phyloP scores from a whole-genome alignment of 2,888 invertebrate species.

The Aporophyla lueneburgensis region DNA sequence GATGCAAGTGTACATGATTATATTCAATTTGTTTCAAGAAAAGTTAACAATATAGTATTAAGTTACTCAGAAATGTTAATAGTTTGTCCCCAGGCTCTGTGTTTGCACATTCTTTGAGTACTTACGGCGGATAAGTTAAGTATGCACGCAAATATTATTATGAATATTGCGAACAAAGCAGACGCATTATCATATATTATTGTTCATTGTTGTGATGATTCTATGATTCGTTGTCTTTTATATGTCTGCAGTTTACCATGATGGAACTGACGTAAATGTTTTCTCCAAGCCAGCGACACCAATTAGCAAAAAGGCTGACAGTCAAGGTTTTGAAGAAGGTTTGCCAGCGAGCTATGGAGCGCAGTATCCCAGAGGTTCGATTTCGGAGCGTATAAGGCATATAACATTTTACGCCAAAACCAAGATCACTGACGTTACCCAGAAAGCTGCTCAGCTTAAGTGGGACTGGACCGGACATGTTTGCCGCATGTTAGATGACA shows the following conservation, averaged over 20 bases:
- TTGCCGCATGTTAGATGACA: no score
- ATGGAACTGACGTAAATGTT: background rate
- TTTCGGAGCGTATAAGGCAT: no score
- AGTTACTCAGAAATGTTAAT: conserved; percentile 54
- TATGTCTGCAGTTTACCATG: background rate
- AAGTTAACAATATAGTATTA: conserved; percentile 63
- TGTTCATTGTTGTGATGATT: no score
- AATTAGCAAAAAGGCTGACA: no score
- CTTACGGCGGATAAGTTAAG: conserved; percentile 14
- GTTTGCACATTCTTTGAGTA: conserved; percentile 52
- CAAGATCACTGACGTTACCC: no score
- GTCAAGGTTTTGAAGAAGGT: background rate
- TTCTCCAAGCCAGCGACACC: background rate
- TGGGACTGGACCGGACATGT: no score
- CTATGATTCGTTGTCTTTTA: background rate
- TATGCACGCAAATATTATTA: conserved; percentile 20
- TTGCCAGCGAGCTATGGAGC: no score
- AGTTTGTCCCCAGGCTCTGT: conserved; percentile 43
- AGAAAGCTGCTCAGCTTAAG: no score
- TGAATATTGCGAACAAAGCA: conserved; percentile 30
- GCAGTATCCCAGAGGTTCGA: no score
- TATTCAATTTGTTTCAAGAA: conserved; percentile 61
- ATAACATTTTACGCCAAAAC: no score
- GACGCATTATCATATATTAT: conserved; percentile 22
- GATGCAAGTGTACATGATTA: conserved; percentile 48